Evolutionary conservation across 2,888 invertebrate species (phyloP).

Genomic region (Tipula unca): DNA sequence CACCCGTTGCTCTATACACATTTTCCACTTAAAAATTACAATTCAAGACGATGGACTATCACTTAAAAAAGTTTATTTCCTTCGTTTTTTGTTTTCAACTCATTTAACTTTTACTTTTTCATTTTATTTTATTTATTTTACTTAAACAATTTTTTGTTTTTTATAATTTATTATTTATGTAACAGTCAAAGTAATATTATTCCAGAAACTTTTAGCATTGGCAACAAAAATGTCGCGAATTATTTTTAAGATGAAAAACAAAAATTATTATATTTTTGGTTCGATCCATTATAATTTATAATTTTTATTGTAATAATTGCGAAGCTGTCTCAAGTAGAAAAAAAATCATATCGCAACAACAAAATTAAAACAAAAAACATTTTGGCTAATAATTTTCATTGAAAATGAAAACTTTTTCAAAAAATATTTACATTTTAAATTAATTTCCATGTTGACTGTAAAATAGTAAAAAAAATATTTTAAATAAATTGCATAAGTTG

Average conservation of each 20-base stretch:
- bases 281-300: not conserved
- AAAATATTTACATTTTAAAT: not conserved
- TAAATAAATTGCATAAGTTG: not conserved
- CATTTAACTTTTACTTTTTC: not conserved
- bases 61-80: not conserved
- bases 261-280: not conserved
- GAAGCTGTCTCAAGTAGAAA: not conserved
- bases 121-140: not conserved
- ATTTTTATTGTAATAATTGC: not conserved
- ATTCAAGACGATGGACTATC: not conserved
- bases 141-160: not conserved
- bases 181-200: not conserved
- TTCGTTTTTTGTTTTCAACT: not conserved
- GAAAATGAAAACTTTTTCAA: not conserved
- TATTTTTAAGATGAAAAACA: not conserved
- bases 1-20: not conserved
- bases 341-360: not conserved
- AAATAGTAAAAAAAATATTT: not conserved
- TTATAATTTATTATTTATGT: conserved; percentile 1
- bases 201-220: not conserved
- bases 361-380: not conserved
- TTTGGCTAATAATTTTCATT: not conserved
- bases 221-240: not conserved
- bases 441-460: not conserved
- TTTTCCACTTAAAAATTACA: conserved; percentile 8